Base-by-base conservation (phyloP, 2,888 invertebrate species). In the Eupithecia dodoneata region DNA sequence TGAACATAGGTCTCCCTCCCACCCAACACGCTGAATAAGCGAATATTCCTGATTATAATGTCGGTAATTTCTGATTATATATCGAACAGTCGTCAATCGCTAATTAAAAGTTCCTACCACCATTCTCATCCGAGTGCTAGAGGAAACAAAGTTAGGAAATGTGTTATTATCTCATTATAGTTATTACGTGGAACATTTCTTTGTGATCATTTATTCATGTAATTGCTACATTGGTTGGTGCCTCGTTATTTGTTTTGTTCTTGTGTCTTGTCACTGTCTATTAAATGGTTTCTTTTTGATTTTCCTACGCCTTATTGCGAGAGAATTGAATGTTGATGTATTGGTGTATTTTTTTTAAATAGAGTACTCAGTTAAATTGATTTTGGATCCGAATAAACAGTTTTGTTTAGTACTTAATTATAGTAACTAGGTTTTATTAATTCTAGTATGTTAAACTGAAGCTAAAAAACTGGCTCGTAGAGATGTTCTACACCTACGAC, bases 81-180 rank as follows among this genome's bases (percentile, higher is more conserved):
- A 18, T 59, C 10, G 59, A 18, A n/a, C 55, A 59, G 63, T 18
- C 30, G 12, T 47, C 18, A 70, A 45, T 70, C 13, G n/a, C 69
- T 69, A 49, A 70, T 70, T 30, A 70, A 18, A 18, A 45, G 18
- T 49, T 71, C 41, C 71, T 71, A 30, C 18, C 49, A 30, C n/a
- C 49, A 49, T 47, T 69, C 76, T 71, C 75, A 81, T 79, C 79
- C 77, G 76, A 44, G 45, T 55, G 15, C 15, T 55, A 49, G 44
- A 81, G 79, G 79, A 80, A 80, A 80, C 71, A 71, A 78, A 80
- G 75, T 81, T 81, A 81, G 82, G 82, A 82, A 82, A 79, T 81
- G 77, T 55, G 76, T 74, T 71, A 81, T 82, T 81, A 82, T 63
- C 73, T 77, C 73, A 82, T 80, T 80, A 81, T 70, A 76, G 74